Evolutionary conservation across 2,797 vertebrate genomes (phyloP).

Genomic region (Chelonia mydas): DNA sequence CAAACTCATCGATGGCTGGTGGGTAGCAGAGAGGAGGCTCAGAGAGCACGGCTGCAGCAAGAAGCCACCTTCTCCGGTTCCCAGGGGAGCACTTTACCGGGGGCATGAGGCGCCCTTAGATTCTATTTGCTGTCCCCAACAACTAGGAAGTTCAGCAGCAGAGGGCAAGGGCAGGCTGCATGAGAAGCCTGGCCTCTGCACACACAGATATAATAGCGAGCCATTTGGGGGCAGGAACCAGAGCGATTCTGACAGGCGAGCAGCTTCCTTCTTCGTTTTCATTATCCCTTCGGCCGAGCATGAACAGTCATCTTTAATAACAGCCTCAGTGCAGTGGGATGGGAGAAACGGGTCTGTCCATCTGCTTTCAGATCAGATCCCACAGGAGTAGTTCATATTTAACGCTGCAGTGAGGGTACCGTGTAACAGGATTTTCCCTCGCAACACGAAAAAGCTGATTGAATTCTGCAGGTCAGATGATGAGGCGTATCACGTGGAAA

Average conservation of each 20-base stretch:
- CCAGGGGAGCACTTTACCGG: too few species aligned
- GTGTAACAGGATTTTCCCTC: conserved; percentile 51
- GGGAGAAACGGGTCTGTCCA: conserved; percentile 12
- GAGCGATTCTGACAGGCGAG: not conserved
- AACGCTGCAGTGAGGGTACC: not conserved
- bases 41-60: too few species aligned
- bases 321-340: not conserved
- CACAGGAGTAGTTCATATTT: not conserved
- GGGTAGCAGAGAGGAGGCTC: too few species aligned
- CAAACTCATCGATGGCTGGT: too few species aligned
- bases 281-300: not conserved
- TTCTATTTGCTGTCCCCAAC: not conserved
- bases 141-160: not conserved
- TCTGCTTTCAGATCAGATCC: conserved; percentile 52
- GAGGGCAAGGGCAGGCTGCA: not conserved
- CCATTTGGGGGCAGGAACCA: not conserved
- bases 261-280: not conserved
- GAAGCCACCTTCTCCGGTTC: too few species aligned
- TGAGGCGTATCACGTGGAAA: conserved; percentile 13
- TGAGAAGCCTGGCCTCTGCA: too few species aligned
- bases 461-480: conserved; percentile 52
- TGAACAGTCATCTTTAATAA: not conserved
- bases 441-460: conserved; percentile 26
- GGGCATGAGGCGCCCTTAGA: too few species aligned
- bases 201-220: not conserved